Percentiles rank a stretch among this genome's conserved stretches.
phyloP scores from a whole-genome alignment of 2,888 invertebrate genomes.

The Xanthia togata region DNA sequence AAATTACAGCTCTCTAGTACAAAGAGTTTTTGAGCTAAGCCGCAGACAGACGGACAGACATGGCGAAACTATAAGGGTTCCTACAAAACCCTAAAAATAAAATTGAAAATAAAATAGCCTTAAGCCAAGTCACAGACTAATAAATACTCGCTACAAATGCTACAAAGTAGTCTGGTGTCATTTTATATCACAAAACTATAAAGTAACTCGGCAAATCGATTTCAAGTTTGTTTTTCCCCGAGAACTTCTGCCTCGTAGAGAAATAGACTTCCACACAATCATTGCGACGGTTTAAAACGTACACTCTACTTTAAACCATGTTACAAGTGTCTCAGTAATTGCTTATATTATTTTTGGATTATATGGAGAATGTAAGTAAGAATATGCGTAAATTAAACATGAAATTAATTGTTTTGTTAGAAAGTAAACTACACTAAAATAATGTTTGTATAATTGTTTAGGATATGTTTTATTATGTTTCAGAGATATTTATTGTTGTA shows the following conservation, averaged over 20 bases:
- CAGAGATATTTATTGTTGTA: conserved; percentile 24
- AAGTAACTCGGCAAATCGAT: conserved; percentile 59
- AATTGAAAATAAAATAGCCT: conserved; percentile 11
- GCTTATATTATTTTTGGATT: background rate
- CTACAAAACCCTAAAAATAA: no score
- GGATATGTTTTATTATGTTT: conserved; percentile 33
- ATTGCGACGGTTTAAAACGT: conserved; percentile 6
- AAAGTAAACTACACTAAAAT: conserved; percentile 34
- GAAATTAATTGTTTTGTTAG: conserved; percentile 32
- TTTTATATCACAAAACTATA: conserved; percentile 52
- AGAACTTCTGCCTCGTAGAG: conserved; percentile 40
- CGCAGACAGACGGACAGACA: no score
- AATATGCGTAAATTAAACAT: conserved; percentile 45
- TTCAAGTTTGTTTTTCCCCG: conserved; percentile 47
- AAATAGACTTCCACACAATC: conserved; percentile 23
- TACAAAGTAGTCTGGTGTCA: conserved; percentile 30
- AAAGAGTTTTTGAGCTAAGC: no score
- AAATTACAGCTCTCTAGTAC: no score
- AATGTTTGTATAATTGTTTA: conserved; percentile 50
- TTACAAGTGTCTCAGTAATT: background rate
- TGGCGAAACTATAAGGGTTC: no score
- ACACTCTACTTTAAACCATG: conserved; percentile 32
- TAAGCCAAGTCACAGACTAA: background rate
- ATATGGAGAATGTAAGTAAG: background rate
- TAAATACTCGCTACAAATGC: conserved; percentile 26